Conservation (phyloP, 2,113 vertebrate genomes). For the Seriola aureovittata region DNA sequence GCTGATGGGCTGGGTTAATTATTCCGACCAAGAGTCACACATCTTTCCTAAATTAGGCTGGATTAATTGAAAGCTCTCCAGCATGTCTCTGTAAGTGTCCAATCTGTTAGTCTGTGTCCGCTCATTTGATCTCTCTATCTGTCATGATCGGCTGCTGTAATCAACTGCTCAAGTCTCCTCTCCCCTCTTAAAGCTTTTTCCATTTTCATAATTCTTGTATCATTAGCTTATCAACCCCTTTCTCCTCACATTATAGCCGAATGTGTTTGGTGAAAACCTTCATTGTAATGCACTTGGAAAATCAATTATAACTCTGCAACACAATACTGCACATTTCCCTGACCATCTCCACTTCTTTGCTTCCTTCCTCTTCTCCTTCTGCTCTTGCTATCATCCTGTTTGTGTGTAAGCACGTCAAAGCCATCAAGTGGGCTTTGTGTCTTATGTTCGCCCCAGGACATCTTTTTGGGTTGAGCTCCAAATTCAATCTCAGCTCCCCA, state of each 20-base stretch:
- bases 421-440: slow-evolving; percentile 72
- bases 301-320: slow-evolving; percentile 79
- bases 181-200: slow-evolving; percentile 73
- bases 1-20: slow-evolving; percentile 76
- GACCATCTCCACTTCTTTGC: slow-evolving; percentile 37
- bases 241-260: slow-evolving; percentile 55
- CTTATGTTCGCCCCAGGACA: slow-evolving; percentile 73
- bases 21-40: slow-evolving; percentile 61
- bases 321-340: slow-evolving; percentile 67
- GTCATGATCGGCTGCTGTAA: slow-evolving; percentile 67
- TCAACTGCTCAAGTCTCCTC: slow-evolving; percentile 60
- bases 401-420: slow-evolving; percentile 62
- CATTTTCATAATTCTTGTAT: slow-evolving; percentile 68
- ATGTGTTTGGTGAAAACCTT: slow-evolving; percentile 70
- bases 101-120: slow-evolving; percentile 64
- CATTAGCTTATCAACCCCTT: slow-evolving; percentile 73
- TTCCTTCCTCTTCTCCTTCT: slow-evolving; percentile 47
- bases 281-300: slow-evolving; percentile 78
- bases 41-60: slow-evolving; percentile 69
- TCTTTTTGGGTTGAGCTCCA: slow-evolving; percentile 72
- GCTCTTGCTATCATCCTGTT: slow-evolving; percentile 51
- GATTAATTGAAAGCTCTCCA: slow-evolving; percentile 78
- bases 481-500: slow-evolving; percentile 79
- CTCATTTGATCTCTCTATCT: slow-evolving; percentile 60
- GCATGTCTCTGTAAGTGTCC: slow-evolving; percentile 65